A percentile compares a stretch with the other conserved stretches of the same genome.
phyloP scores from a whole-genome alignment of 2,113 vertebrate genomes.

The Antechinus flavipes region DNA sequence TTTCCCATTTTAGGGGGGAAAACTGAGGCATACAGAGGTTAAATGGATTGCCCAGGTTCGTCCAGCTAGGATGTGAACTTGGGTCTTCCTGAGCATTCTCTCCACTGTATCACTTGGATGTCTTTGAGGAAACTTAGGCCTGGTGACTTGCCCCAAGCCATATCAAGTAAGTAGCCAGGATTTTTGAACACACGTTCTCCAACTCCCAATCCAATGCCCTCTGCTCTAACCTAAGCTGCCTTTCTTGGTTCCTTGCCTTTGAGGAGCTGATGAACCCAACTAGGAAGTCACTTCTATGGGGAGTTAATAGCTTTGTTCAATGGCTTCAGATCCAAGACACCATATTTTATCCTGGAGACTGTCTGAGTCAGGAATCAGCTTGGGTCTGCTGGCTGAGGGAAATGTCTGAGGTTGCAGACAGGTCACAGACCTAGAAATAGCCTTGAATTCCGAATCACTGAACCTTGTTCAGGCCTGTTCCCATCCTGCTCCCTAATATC shows the following conservation, averaged over 20 bases:
- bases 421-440: background rate
- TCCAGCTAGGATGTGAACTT: background rate
- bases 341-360: background rate
- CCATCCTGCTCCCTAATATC: background rate
- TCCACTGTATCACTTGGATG: background rate
- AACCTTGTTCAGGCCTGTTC: background rate
- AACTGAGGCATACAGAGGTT: background rate
- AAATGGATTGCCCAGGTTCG: background rate
- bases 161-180: background rate
- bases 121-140: background rate
- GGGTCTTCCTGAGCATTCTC: background rate
- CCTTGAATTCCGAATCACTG: background rate
- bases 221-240: background rate
- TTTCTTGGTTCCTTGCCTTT: background rate
- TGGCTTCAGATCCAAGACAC: background rate
- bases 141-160: background rate
- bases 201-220: background rate
- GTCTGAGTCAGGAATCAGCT: background rate
- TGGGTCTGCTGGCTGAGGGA: background rate
- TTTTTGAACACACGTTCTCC: background rate
- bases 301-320: background rate
- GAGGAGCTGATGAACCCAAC: background rate
- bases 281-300: background rate
- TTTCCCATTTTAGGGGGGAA: background rate
- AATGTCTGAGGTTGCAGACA: background rate